A percentile compares a stretch with the other conserved stretches of the same genome.
Evolutionary conservation across 2,888 invertebrate genomes (phyloP).

Genomic region (Mycalesis mineus): DNA sequence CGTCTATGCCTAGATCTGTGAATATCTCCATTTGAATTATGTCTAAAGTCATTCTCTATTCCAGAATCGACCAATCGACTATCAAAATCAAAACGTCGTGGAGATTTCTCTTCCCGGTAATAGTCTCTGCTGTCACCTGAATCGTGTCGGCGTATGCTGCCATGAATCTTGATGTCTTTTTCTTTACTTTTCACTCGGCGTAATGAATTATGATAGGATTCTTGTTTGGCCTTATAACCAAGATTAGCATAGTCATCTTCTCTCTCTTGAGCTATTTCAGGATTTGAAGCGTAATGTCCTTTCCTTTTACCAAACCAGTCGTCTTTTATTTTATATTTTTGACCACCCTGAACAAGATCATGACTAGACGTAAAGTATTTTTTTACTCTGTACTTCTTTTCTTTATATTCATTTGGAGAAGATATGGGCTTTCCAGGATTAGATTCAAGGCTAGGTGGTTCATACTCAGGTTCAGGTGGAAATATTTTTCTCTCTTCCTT

Average conservation of each 20-base stretch:
- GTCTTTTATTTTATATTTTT: constrained; percentile 68
- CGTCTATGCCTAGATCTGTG: constrained; percentile 51
- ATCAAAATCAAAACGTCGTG: constrained; percentile 72
- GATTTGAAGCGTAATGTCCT: constrained; percentile 80
- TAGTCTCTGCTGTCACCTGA: constrained; percentile 74
- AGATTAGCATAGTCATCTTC: constrained; percentile 72
- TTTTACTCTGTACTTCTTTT: constrained; percentile 70
- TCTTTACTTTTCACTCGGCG: constrained; percentile 78
- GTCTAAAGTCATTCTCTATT: constrained; percentile 87
- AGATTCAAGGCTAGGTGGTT: constrained; percentile 83
- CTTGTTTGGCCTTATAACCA: constrained; percentile 56
- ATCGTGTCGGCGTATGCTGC: constrained; percentile 62
- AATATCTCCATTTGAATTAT: constrained; percentile 82
- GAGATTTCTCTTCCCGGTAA: constrained; percentile 63
- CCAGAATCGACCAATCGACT: constrained; percentile 86
- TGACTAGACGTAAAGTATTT: constrained; percentile 72
- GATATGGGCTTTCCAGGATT: constrained; percentile 76
- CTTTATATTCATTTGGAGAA: constrained; percentile 79
- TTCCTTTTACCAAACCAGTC: constrained; percentile 67
- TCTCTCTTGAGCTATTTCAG: constrained; percentile 77
- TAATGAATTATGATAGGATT: constrained; percentile 80
- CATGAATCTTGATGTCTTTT: constrained; percentile 50
- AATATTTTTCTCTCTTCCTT: constrained; percentile 56
- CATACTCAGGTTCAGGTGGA: constrained; percentile 76
- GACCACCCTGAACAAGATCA: constrained; percentile 61